Evolutionary conservation across 2,113 vertebrate species (phyloP).

Genomic region (Clarias batrachus): DNA sequence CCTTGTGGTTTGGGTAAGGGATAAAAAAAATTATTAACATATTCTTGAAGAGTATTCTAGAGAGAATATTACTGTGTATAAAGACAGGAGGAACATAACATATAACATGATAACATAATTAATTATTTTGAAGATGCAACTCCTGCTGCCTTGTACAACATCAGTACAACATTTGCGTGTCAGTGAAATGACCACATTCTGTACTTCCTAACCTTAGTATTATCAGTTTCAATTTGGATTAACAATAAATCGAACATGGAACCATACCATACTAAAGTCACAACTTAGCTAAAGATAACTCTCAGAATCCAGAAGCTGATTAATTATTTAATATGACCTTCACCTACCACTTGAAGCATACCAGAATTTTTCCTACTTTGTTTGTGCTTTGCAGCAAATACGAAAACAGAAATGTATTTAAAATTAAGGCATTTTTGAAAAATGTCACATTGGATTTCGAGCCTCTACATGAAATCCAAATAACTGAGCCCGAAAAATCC

Average conservation of each 20-base stretch:
- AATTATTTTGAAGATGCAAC: neutral
- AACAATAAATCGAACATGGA: neutral
- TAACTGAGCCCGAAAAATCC: neutral
- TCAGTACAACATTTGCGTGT: no score
- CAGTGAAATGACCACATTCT: neutral
- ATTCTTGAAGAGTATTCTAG: neutral
- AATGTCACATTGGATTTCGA: neutral
- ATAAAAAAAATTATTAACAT: neutral
- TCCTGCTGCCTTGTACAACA: neutral
- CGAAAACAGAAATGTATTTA: no score
- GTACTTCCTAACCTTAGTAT: neutral
- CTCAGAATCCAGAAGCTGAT: neutral
- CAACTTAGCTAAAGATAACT: neutral
- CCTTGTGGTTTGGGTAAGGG: neutral
- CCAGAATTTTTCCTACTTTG: neutral
- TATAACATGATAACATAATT: neutral
- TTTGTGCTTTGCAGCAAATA: neutral
- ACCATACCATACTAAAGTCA: neutral
- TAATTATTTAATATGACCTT: neutral
- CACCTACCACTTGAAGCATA: neutral
- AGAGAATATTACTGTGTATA: neutral
- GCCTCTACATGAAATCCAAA: neutral
- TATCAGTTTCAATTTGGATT: neutral
- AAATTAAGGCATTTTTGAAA: neutral
- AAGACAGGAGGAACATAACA: neutral